phyloP scores from a whole-genome alignment of 2,888 invertebrate species.

The Rhingia rostrata region DNA sequence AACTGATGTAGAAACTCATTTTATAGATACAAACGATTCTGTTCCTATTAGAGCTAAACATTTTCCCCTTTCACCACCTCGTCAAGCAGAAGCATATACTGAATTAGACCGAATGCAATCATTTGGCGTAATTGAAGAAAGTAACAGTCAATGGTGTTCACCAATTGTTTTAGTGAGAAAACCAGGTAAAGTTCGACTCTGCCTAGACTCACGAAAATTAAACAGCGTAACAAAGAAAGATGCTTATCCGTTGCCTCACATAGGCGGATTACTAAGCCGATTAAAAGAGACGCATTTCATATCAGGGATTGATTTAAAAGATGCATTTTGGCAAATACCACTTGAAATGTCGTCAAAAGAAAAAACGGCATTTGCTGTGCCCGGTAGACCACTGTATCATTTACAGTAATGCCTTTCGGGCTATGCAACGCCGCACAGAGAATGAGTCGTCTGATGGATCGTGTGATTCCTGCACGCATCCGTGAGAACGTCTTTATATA shows the following conservation, averaged over 20 bases:
- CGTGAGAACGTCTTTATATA: no score
- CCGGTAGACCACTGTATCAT: no score
- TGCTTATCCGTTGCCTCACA: slow-evolving; percentile 49
- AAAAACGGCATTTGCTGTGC: neutral
- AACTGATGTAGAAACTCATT: neutral
- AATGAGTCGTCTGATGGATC: no score
- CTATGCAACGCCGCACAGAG: no score
- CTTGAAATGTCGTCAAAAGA: slow-evolving; percentile 4
- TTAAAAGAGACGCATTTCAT: slow-evolving; percentile 63
- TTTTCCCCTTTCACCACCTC: slow-evolving; percentile 5
- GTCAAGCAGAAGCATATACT: neutral
- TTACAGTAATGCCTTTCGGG: no score
- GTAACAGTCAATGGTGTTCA: slow-evolving; percentile 1
- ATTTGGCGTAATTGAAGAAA: slow-evolving; percentile 9
- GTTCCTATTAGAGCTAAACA: slow-evolving; percentile 2
- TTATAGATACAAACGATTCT: neutral
- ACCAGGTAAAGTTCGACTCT: slow-evolving; percentile 1
- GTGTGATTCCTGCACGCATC: no score
- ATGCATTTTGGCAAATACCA: slow-evolving; percentile 38
- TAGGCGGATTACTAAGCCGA: slow-evolving; percentile 76
- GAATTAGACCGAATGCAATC: neutral
- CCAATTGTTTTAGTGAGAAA: slow-evolving; percentile 75
- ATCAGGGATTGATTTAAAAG: slow-evolving; percentile 22
- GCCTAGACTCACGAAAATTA: slow-evolving; percentile 21
- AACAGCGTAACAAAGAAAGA: slow-evolving; percentile 26